These are phyloP conservation scores for Eledona agricola DNA, from an alignment of 2,888 invertebrate species.

Conservation along the genomic window DNA sequence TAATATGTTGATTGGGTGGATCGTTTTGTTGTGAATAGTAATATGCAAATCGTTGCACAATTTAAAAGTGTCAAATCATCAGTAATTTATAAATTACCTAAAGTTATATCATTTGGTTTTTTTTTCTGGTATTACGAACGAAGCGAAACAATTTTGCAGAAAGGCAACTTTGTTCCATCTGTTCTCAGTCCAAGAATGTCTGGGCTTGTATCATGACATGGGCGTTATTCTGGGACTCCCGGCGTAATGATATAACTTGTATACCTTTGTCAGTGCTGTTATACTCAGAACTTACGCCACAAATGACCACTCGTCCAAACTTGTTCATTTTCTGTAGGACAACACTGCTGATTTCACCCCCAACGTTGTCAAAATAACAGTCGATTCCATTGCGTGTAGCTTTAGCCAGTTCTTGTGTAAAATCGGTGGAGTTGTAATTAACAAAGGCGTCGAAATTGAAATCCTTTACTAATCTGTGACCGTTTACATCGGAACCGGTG, in stretches of 20 bases:
- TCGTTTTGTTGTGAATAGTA: no score
- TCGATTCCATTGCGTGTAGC: slow-evolving; percentile 75
- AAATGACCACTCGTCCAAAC: slow-evolving; percentile 72
- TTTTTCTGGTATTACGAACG: no score
- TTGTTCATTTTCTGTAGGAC: slow-evolving; percentile 71
- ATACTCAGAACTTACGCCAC: slow-evolving; percentile 75
- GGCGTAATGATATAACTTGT: no score
- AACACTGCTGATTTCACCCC: slow-evolving; percentile 72
- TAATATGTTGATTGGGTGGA: no score
- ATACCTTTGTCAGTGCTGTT: slow-evolving; percentile 61
- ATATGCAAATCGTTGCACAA: no score
- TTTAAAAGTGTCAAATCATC: no score
- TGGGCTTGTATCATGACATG: neutral
- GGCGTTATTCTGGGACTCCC: no score
- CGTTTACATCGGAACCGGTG: slow-evolving; percentile 77
- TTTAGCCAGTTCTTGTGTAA: slow-evolving; percentile 66
- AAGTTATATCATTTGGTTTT: no score
- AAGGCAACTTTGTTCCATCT: neutral
- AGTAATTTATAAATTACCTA: no score
- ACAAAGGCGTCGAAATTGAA: slow-evolving; percentile 73
- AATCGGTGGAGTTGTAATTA: slow-evolving; percentile 73
- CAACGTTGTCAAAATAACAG: slow-evolving; percentile 81
- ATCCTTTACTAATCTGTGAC: slow-evolving; percentile 70
- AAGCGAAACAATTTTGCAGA: no score
- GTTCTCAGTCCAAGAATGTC: neutral